Conservation (phyloP, 2,797 vertebrate species). For the Leuciscus waleckii region DNA sequence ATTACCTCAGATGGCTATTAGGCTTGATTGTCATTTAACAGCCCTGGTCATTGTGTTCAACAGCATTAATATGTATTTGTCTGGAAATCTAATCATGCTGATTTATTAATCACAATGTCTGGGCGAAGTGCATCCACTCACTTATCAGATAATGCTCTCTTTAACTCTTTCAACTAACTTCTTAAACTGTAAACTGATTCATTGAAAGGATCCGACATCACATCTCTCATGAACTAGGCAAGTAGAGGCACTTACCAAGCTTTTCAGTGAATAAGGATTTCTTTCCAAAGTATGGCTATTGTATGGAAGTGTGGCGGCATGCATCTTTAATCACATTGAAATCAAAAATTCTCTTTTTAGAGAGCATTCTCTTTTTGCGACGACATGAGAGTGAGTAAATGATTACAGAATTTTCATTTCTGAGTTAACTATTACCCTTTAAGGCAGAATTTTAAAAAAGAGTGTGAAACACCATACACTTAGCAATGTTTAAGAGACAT, state of each 20-base stretch:
- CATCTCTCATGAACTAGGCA: not conserved
- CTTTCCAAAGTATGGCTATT: not conserved
- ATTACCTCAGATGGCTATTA: constrained; percentile 64
- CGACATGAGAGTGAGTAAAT: not conserved
- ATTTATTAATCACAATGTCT: constrained; percentile 34
- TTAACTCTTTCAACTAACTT: not conserved
- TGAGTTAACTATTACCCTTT: not conserved
- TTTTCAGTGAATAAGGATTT: not conserved
- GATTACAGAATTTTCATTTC: not conserved
- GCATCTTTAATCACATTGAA: not conserved
- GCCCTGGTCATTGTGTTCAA: constrained; percentile 54
- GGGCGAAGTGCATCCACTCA: not conserved
- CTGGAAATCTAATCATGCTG: constrained; percentile 49
- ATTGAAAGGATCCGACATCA: not conserved
- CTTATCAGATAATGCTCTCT: constrained; percentile 3
- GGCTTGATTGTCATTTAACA: constrained; percentile 63
- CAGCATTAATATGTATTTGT: constrained; percentile 59
- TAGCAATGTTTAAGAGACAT: constrained; percentile 53
- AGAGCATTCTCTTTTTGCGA: not conserved
- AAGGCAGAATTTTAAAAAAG: not conserved
- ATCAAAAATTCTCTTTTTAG: not conserved
- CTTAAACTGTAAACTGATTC: not conserved
- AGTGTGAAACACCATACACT: not conserved
- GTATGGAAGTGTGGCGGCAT: not conserved
- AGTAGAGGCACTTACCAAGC: not conserved